Evolutionary conservation across 2,797 vertebrate species (phyloP).

Genomic region (Arremon brunneinucha): DNA sequence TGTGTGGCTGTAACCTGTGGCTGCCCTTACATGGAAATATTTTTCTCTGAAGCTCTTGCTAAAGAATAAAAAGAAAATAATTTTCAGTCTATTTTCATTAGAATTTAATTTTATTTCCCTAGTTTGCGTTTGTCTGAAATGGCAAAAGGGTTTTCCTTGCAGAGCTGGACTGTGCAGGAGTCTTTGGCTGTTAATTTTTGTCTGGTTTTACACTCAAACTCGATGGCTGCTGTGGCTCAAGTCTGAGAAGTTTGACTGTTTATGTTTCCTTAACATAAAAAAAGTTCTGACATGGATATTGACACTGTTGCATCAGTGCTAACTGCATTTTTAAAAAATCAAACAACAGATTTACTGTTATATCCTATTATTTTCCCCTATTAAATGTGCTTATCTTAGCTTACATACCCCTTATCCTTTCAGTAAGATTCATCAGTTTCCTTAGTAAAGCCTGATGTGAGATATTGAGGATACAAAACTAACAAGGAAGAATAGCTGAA

Average conservation of each 20-base stretch:
- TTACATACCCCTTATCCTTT: neutral
- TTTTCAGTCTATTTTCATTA: neutral
- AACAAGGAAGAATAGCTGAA: neutral
- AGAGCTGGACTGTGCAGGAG: neutral
- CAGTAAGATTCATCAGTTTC: neutral
- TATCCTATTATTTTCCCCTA: neutral
- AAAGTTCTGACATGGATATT: neutral
- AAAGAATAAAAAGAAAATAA: neutral
- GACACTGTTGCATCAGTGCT: neutral
- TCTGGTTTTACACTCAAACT: neutral
- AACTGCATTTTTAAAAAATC: neutral
- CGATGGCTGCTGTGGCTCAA: accelerated
- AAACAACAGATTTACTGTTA: neutral
- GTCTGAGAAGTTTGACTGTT: neutral
- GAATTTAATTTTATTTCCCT: neutral
- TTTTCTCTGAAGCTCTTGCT: neutral
- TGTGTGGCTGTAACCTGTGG: neutral
- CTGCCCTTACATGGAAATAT: neutral
- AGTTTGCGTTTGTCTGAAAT: neutral
- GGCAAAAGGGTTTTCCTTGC: neutral
- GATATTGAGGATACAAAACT: neutral
- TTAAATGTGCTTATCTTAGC: neutral
- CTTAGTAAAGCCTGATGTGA: neutral
- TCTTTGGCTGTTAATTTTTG: neutral
- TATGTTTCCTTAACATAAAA: neutral